A percentile compares a stretch with the other conserved stretches of the same genome.
Conservation (phyloP, 2,113 vertebrate genomes). For the Coturnix japonica region DNA sequence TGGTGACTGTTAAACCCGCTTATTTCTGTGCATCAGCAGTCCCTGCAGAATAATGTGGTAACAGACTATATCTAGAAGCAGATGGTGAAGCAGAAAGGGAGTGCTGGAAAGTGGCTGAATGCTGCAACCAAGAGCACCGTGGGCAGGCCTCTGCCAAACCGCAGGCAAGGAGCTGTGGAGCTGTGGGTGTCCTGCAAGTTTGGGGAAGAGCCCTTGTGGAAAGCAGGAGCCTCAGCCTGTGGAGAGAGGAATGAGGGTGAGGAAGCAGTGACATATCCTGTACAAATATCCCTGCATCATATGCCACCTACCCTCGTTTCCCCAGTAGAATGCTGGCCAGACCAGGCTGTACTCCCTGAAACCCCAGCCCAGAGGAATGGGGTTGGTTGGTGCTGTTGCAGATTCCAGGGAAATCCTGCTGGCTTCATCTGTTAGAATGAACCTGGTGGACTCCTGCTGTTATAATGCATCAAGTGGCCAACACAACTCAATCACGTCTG, state of each 20-base stretch:
- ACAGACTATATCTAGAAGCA: not conserved
- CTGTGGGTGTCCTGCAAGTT: not conserved
- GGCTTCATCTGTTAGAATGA: not conserved
- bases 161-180: fast-evolving
- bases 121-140: fast-evolving
- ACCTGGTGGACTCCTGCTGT: not conserved
- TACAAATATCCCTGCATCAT: not conserved
- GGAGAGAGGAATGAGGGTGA: not conserved
- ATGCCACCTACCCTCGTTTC: not conserved
- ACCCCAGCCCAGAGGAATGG: not conserved
- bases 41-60: not conserved
- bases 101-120: not conserved
- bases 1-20: not conserved
- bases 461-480: fast-evolving
- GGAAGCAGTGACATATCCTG: not conserved
- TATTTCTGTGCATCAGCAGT: not conserved
- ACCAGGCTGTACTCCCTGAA: not conserved
- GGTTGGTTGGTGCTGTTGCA: not conserved
- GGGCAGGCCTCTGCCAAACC: not conserved
- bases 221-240: fast-evolving
- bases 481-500: not conserved
- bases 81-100: not conserved
- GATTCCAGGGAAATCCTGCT: not conserved
- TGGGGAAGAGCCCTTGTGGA: fast-evolving
- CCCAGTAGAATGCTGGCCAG: fast-evolving